Conservation (phyloP, 2,113 vertebrate species). For the Clarias batrachus region DNA sequence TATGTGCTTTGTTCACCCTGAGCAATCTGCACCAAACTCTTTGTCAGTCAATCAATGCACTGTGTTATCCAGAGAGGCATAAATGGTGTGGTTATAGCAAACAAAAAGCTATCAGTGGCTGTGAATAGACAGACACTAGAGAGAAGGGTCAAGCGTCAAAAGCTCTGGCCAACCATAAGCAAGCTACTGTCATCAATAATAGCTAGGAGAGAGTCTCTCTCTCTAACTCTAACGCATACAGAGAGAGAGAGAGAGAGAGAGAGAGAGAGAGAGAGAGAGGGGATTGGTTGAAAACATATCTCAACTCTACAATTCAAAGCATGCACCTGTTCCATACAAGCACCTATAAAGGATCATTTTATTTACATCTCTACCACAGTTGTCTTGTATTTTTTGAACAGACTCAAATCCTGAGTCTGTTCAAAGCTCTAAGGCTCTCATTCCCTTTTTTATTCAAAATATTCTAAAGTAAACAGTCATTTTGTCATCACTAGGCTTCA, state of each 20-base stretch:
- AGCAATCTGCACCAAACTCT: constrained; percentile 56
- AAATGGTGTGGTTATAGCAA: constrained; percentile 72
- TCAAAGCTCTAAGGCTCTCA: neutral
- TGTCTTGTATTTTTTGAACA: neutral
- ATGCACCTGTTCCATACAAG: constrained; percentile 7
- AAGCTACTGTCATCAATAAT: constrained; percentile 69
- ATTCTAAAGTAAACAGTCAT: constrained; percentile 16
- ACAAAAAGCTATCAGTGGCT: constrained; percentile 73
- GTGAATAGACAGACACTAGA: constrained; percentile 65
- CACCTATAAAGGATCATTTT: neutral
- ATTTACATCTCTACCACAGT: neutral
- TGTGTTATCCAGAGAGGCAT: constrained; percentile 57
- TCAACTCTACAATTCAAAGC: constrained; percentile 13
- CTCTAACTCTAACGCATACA: neutral
- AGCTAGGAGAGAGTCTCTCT: constrained; percentile 52
- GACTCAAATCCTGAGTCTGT: neutral
- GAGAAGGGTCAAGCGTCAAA: constrained; percentile 70
- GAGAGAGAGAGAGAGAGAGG: constrained; percentile 11
- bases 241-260: neutral
- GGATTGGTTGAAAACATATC: neutral
- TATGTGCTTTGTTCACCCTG: constrained; percentile 43
- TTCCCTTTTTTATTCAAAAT: neutral
- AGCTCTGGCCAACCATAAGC: constrained; percentile 64
- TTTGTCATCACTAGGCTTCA: neutral
- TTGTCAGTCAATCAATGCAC: constrained; percentile 64